Percentiles rank a stretch among this genome's conserved stretches.
Conservation (phyloP, 1,140 invertebrate species). For the Ostrea edulis region DNA sequence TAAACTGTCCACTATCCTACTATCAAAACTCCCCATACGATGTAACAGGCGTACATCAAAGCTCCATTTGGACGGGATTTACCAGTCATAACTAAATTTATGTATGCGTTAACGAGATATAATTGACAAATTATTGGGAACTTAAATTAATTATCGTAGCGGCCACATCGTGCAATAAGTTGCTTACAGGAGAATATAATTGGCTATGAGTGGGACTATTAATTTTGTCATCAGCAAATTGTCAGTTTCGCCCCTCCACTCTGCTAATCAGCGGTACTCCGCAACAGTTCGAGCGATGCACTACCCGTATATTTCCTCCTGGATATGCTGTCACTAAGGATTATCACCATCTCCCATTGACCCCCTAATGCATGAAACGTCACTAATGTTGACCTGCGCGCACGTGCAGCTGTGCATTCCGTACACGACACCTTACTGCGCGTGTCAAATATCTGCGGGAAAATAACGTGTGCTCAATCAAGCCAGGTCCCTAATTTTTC, state of each 20-base stretch:
- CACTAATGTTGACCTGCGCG: slow-evolving; percentile 4
- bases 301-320: slow-evolving; percentile 23
- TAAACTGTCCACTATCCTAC: neutral
- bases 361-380: slow-evolving; percentile 27
- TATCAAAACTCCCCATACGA: neutral
- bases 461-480: slow-evolving; percentile 15
- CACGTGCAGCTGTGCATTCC: slow-evolving; percentile 29
- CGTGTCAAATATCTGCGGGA: slow-evolving; percentile 30
- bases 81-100: slow-evolving; percentile 27
- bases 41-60: neutral
- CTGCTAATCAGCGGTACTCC: neutral
- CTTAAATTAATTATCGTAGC: slow-evolving; percentile 26
- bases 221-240: neutral
- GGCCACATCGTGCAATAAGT: slow-evolving; percentile 19
- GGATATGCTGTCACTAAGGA: slow-evolving; percentile 5
- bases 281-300: slow-evolving; percentile 6
- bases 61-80: neutral
- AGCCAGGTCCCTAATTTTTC: slow-evolving; percentile 1
- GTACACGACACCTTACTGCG: slow-evolving; percentile 21
- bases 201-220: slow-evolving; percentile 19
- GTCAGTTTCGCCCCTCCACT: neutral
- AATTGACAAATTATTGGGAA: slow-evolving; percentile 39
- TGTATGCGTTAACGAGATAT: slow-evolving; percentile 31
- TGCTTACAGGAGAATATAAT: slow-evolving; percentile 18
- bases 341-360: neutral